Evolutionary conservation across 2,888 invertebrate species (phyloP), one percentile per base, ranked within the genome.

Genomic region (Axea sp.): DNA sequence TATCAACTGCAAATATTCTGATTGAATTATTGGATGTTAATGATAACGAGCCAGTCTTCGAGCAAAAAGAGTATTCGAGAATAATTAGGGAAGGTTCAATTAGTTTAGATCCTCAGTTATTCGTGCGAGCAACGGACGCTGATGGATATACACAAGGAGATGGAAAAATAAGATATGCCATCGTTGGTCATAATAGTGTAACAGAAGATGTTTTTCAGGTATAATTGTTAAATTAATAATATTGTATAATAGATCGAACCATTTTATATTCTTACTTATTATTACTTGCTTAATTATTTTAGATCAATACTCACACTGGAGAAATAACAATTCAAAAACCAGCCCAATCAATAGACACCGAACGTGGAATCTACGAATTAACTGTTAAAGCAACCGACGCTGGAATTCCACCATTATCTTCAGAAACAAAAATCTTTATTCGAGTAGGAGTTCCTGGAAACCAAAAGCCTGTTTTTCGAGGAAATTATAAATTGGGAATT

Each of bases 361-460:
- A 93, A 39, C 88, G 93, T 11, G 94, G 94, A 17, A 92, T 93
- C 76, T 94, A 94, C 80, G 93, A 93, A 74, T 79, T 94, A 22
- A 88, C 90, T 0, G 88, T 94, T 0, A 89, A 91, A 55, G 94
- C 94, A 0, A 92, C 92, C 5, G 95, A 95, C 85, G 91, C 90
- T 76, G 94, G 94, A 89, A 87, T 81, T 22, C 94, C 94, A 6
- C 90, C 93, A 0, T 85, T 94, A 0, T 89, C 90, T 45, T 91
- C 93, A 28, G 93, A 93, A 73, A 92, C 92, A 0, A 89, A 91
- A 24, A 90, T 94, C 0, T 89, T 90, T 5, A 90, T 95, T 8
- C 89, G 93, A n/a, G 94, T 95, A 0, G 94, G 94, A 0, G 93
- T 94, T 1, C 93, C 94, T 0, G 94, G 94, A 0, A 94, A 94